Evolutionary conservation across 2,888 invertebrate genomes (phyloP), one percentile per base, ranked within the genome.

Genomic region (Antitype chi): DNA sequence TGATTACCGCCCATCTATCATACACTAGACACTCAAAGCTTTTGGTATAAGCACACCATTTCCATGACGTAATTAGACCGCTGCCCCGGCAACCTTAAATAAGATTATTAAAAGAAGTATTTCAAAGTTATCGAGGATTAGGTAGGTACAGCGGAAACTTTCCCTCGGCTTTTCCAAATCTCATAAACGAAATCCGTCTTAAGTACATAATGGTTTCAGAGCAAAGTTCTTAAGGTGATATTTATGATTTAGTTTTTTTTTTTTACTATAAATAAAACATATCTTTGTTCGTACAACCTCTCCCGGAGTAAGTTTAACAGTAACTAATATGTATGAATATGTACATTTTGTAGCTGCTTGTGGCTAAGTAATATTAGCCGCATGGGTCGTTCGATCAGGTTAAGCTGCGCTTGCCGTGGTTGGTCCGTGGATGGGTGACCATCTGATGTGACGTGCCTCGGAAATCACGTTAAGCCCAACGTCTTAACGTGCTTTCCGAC

Each of bases 1-100:
- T 94, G 93, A 86, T 87, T 86, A 77, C 81, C 75, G 23, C 73
- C 60, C 78, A 71, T 82, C 75, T 77, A 76, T 78, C 74, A 79
- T 63, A 79, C 63, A 82, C 68, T 76, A 74, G 60, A 57, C 38
- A 63, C 63, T 64, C 63, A 43, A 55, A 80, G 74, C 81, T 81
- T 76, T 73, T 55, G 63, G 49, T 49, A 68, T 59, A 75, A 72
- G 74, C 71, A 73, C 60, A 71, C 55, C 38, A 74, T 75, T 77
- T 67, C 69, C 20, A 82, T 80, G 55, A 82, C 43, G 70, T 71
- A 72, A 82, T 78, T 78, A 67, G 47, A 68, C 8, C 13, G 74
- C 52, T 68, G 53, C 49, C 64, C 60, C 38, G 9, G 38, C 20
- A 6, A 80, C 28, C 70, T 69, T 68, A 59, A 67, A 70, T 63